Evolutionary conservation across 2,113 vertebrate genomes (phyloP).

Genomic region (Cynocephalus volans): DNA sequence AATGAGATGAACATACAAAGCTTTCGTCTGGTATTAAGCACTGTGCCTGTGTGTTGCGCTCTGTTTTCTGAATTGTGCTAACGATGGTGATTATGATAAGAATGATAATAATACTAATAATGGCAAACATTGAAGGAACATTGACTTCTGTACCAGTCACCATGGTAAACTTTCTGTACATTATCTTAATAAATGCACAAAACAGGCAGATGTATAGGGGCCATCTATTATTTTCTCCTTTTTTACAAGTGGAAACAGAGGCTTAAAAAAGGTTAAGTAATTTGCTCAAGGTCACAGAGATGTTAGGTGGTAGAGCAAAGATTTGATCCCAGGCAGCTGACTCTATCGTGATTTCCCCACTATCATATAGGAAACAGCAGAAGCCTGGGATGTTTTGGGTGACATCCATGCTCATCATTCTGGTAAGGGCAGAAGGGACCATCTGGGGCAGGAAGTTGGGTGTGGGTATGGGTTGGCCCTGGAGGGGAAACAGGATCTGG

Average conservation of each 20-base stretch:
- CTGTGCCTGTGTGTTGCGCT: not conserved
- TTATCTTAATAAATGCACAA: not conserved
- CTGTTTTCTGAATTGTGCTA: not conserved
- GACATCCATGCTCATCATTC: not conserved
- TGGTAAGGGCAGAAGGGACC: not conserved
- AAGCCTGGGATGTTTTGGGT: not conserved
- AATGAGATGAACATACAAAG: not conserved
- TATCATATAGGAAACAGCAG: not conserved
- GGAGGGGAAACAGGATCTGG: not conserved
- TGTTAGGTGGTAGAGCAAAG: not conserved
- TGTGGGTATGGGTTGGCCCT: too few relatives aligned
- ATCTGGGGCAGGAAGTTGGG: not conserved
- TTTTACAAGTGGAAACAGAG: not conserved
- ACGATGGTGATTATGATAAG: too few relatives aligned
- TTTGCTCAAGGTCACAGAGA: not conserved
- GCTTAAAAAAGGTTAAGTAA: not conserved
- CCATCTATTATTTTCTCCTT: not conserved
- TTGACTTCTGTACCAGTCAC: not conserved
- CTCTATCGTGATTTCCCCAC: not conserved
- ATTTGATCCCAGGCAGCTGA: not conserved
- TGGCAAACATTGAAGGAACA: not conserved
- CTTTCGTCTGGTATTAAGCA: not conserved
- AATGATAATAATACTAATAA: accelerated
- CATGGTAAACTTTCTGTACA: not conserved
- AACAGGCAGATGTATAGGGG: not conserved